Evolutionary conservation across 2,888 invertebrate genomes (phyloP).

Genomic region (Nasonia oneida): DNA sequence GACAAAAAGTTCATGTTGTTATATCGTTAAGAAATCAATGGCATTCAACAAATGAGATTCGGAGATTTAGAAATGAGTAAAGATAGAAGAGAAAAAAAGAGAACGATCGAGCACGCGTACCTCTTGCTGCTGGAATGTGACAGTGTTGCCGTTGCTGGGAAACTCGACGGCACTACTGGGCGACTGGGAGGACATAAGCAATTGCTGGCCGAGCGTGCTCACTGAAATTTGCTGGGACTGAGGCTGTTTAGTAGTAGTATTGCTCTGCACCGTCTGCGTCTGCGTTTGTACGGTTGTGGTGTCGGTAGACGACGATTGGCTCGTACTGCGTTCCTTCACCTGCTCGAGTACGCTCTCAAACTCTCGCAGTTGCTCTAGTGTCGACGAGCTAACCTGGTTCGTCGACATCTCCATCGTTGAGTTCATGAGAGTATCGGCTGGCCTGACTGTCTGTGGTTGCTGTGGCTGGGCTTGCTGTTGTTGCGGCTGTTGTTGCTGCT

Average conservation of each 20-base stretch:
- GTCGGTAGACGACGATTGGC: constrained; percentile 72
- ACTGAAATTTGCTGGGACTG: constrained; percentile 68
- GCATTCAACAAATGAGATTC: constrained; percentile 6
- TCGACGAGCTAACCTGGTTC: constrained; percentile 84
- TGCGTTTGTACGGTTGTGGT: constrained; percentile 73
- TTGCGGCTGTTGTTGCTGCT: constrained; percentile 20
- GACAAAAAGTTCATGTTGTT: constrained; percentile 8
- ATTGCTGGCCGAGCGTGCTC: constrained; percentile 72
- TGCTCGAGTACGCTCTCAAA: constrained; percentile 91
- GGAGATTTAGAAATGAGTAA: not conserved
- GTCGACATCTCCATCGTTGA: constrained; percentile 68
- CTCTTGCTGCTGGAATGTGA: constrained; percentile 68
- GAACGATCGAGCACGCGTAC: constrained; percentile 60
- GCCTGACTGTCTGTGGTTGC: constrained; percentile 35
- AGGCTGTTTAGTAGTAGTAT: constrained; percentile 58
- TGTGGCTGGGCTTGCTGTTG: constrained; percentile 26
- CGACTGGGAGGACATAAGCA: constrained; percentile 66
- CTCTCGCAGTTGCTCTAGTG: constrained; percentile 87
- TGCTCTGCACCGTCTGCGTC: constrained; percentile 69
- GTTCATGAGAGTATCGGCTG: constrained; percentile 43
- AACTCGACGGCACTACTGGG: constrained; percentile 69
- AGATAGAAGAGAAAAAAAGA: not conserved
- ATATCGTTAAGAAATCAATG: not conserved
- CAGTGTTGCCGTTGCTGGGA: constrained; percentile 70
- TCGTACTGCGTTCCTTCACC: constrained; percentile 88